Evolutionary conservation across 2,888 invertebrate species (phyloP).

Genomic region (Cheilosia impressa): DNA sequence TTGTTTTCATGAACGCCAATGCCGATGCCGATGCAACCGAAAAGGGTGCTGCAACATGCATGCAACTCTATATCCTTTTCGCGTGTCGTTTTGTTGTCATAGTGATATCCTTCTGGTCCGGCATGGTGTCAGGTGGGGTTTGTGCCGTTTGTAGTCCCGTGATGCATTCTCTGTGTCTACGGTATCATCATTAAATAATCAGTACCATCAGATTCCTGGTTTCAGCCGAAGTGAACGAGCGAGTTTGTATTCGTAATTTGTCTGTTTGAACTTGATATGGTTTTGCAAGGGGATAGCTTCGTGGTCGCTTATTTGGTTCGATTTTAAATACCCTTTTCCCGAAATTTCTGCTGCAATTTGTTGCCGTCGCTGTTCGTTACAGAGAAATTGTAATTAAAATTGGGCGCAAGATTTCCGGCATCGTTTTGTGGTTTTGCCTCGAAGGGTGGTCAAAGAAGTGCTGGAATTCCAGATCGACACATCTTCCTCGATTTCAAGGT

Average conservation of each 20-base stretch:
- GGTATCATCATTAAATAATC: slow-evolving; percentile 33
- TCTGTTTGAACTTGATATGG: background rate
- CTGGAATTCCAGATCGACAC: too few relatives aligned
- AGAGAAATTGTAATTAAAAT: background rate
- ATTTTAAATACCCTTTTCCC: background rate
- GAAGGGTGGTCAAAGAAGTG: too few relatives aligned
- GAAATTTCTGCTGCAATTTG: background rate
- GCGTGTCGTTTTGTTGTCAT: slow-evolving; percentile 62
- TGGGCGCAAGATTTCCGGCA: too few relatives aligned
- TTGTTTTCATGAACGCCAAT: background rate
- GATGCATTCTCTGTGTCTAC: slow-evolving; percentile 2
- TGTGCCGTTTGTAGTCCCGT: slow-evolving; percentile 23
- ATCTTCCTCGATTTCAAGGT: too few relatives aligned
- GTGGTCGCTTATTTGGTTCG: background rate
- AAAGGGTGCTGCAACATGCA: slow-evolving; percentile 38
- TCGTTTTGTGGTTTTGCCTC: too few relatives aligned
- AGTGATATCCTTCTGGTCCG: slow-evolving; percentile 61
- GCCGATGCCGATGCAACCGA: background rate
- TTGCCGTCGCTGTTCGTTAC: background rate
- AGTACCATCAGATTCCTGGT: slow-evolving; percentile 12
- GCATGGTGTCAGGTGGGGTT: slow-evolving; percentile 55
- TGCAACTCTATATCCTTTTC: slow-evolving; percentile 67
- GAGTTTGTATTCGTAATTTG: background rate
- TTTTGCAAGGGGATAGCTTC: background rate
- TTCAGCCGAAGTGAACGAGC: background rate